A percentile compares a stretch with the other conserved stretches of the same genome.
phyloP scores from a whole-genome alignment of 2,888 invertebrate genomes.

The Heliconius charithonia region DNA sequence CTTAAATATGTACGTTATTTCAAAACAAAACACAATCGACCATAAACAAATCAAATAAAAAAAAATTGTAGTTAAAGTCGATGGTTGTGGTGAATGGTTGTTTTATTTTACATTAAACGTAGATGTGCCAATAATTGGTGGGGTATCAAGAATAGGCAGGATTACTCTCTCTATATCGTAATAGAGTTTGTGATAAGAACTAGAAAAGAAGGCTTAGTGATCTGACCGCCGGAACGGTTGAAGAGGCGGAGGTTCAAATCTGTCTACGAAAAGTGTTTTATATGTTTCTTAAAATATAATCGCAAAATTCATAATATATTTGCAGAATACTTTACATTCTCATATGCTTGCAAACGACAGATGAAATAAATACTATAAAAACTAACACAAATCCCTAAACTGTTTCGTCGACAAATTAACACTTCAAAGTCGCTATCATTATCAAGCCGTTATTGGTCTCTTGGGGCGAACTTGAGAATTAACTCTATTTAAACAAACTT shows the following conservation, averaged over 20 bases:
- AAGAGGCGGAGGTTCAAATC: not conserved
- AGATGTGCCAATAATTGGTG: no score
- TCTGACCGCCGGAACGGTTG: not conserved
- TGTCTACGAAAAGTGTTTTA: not conserved
- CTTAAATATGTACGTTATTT: no score
- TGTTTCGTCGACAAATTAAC: constrained; percentile 51
- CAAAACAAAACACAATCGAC: no score
- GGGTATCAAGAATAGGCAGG: no score
- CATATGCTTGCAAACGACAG: not conserved
- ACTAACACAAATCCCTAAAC: constrained; percentile 27
- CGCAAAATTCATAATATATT: not conserved
- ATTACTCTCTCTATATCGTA: no score
- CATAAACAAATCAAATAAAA: no score
- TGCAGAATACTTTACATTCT: not conserved
- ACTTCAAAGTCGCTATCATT: constrained; percentile 50
- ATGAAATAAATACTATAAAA: not conserved
- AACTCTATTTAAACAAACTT: constrained; percentile 42
- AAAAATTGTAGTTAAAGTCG: no score
- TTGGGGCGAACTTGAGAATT: constrained; percentile 44
- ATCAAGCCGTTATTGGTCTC: constrained; percentile 55
- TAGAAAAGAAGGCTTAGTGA: no score
- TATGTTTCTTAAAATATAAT: not conserved
- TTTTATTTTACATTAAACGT: no score
- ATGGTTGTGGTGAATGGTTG: no score
- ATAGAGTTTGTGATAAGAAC: no score